phyloP scores from a whole-genome alignment of 2,797 vertebrate species.

The Chiloscyllium punctatum region DNA sequence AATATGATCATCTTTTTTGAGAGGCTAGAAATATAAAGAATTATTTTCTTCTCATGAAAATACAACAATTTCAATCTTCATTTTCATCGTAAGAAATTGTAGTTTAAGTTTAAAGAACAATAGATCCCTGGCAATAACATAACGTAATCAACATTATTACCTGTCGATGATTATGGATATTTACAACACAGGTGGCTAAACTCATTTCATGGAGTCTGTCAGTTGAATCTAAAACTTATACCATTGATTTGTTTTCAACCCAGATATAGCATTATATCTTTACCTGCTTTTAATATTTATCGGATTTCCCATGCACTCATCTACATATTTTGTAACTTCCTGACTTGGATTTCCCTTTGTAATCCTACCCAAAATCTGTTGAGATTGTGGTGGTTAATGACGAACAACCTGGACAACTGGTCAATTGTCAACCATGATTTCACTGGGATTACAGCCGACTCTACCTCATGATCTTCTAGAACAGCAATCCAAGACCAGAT shows the following conservation, averaged over 20 bases:
- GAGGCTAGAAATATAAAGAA: conserved; percentile 58
- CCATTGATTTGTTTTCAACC: not conserved
- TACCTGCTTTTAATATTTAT: not conserved
- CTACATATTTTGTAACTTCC: not conserved
- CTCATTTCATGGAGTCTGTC: not conserved
- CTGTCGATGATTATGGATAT: no score
- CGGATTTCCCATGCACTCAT: not conserved
- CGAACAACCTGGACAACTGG: not conserved
- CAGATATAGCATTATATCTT: not conserved
- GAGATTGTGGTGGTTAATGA: not conserved
- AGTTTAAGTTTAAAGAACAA: not conserved
- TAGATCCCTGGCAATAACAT: not conserved
- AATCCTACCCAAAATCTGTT: not conserved
- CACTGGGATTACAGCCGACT: not conserved
- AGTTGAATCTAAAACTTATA: not conserved
- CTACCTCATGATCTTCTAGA: not conserved
- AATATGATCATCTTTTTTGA: conserved; percentile 65
- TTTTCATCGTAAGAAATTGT: not conserved
- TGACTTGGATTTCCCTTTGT: not conserved
- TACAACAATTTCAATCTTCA: not conserved
- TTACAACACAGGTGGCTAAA: not conserved
- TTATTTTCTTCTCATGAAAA: not conserved
- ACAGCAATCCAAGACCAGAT: not conserved
- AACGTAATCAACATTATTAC: not conserved
- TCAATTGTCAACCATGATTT: not conserved